Evolutionary conservation across 1,140 invertebrate genomes (phyloP).

Genomic region (Rhizoglyphus robini): DNA sequence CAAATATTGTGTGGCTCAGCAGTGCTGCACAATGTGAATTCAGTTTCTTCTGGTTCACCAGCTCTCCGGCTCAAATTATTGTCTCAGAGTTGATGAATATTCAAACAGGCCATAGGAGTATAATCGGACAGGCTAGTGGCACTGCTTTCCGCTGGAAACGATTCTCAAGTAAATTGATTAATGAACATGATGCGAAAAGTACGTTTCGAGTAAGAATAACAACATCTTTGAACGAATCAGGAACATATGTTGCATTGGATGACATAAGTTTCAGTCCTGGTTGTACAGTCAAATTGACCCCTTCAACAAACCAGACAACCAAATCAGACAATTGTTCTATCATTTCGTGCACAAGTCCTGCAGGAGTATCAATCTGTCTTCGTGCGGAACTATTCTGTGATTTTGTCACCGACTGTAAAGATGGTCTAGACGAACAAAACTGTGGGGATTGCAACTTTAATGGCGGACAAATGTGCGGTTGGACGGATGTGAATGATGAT

Average conservation of each 20-base stretch:
- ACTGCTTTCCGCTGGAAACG: neutral
- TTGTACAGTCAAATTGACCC: neutral
- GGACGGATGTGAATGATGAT: slow-evolving; percentile 10
- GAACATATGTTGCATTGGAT: slow-evolving; percentile 23
- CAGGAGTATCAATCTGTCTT: neutral
- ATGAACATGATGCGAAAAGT: no score
- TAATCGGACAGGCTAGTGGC: neutral
- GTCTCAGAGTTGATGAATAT: neutral
- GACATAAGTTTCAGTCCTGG: slow-evolving; percentile 20
- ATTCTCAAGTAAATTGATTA: no score
- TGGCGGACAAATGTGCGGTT: slow-evolving; percentile 18
- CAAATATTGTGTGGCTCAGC: neutral
- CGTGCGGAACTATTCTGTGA: neutral
- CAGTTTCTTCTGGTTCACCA: neutral
- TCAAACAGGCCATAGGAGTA: neutral
- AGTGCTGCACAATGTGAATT: neutral
- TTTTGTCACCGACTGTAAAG: slow-evolving; percentile 5
- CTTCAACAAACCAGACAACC: neutral
- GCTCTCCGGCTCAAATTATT: neutral
- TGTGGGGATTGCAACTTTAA: slow-evolving; percentile 22
- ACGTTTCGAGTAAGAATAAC: neutral
- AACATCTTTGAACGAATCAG: neutral
- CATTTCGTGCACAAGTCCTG: neutral
- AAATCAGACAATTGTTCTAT: neutral
- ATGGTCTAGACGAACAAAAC: neutral